phyloP scores from a whole-genome alignment of 2,888 invertebrate genomes.

The Sinopyrophorus schimmeli region DNA sequence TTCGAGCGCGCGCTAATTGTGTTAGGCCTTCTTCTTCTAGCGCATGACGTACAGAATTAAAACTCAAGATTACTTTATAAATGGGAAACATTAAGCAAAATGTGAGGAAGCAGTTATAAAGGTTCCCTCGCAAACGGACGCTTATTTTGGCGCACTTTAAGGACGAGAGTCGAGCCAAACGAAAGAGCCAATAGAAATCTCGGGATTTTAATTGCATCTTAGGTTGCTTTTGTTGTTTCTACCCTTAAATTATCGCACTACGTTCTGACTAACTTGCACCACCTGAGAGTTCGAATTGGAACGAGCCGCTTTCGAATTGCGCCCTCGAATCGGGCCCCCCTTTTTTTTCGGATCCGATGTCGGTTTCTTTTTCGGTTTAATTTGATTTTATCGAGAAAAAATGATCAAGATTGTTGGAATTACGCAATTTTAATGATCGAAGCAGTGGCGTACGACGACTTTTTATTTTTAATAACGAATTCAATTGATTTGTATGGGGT shows the following conservation, averaged over 20 bases:
- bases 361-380: too few species aligned
- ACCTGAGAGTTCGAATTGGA: conserved; percentile 25
- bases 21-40: conserved; percentile 30
- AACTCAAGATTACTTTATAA: conserved; percentile 47
- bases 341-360: neutral
- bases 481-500: too few species aligned
- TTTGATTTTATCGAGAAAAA: too few species aligned
- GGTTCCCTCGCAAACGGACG: conserved; percentile 31
- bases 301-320: conserved; percentile 7
- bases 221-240: conserved; percentile 57
- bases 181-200: conserved; percentile 54
- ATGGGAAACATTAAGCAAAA: conserved; percentile 52
- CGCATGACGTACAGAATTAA: conserved; percentile 44
- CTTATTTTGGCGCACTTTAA: conserved; percentile 27
- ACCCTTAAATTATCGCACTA: conserved; percentile 51
- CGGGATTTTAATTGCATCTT: conserved; percentile 57
- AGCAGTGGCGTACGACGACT: too few species aligned
- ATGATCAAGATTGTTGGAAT: too few species aligned
- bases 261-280: conserved; percentile 29
- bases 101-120: conserved; percentile 45
- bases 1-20: conserved; percentile 22
- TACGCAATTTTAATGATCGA: too few species aligned
- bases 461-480: too few species aligned
- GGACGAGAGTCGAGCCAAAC: conserved; percentile 24
- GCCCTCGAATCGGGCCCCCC: conserved; percentile 7